Conservation (phyloP, 1,140 invertebrate species). For the Brachionus rubens region DNA sequence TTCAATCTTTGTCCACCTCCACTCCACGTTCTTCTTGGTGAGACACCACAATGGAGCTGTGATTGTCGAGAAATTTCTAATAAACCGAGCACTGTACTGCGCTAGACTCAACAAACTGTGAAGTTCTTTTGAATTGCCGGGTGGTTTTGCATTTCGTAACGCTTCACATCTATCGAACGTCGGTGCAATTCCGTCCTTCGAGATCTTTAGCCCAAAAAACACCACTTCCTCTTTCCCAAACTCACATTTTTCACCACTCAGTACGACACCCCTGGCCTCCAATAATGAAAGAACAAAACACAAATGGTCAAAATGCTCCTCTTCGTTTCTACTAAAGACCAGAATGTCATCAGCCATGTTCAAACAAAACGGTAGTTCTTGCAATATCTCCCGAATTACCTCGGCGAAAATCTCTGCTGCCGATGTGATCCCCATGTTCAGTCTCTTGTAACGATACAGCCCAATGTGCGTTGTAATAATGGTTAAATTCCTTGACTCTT, state of each 20-base stretch:
- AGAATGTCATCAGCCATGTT: constrained; percentile 21
- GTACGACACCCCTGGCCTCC: neutral
- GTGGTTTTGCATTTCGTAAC: neutral
- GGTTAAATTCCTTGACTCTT: constrained; percentile 47
- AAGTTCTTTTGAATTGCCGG: neutral
- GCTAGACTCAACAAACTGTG: neutral
- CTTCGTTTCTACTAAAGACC: neutral
- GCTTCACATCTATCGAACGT: neutral
- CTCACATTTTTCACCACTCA: neutral
- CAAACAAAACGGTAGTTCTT: neutral
- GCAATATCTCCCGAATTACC: too few species aligned
- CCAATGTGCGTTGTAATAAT: neutral
- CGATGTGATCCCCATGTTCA: constrained; percentile 9
- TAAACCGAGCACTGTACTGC: neutral
- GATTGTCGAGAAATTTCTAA: neutral
- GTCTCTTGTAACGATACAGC: neutral
- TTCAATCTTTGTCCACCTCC: neutral
- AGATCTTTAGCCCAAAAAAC: constrained; percentile 13
- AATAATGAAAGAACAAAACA: neutral
- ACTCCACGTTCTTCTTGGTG: neutral
- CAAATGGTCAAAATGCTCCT: neutral
- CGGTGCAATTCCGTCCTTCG: neutral
- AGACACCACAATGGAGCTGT: neutral
- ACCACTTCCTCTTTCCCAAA: neutral
- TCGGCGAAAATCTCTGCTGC: constrained; percentile 11